Percentiles rank a stretch among this genome's conserved stretches.
Evolutionary conservation across 1,140 invertebrate species (phyloP).

Genomic region (Cheumatopsyche charites): DNA sequence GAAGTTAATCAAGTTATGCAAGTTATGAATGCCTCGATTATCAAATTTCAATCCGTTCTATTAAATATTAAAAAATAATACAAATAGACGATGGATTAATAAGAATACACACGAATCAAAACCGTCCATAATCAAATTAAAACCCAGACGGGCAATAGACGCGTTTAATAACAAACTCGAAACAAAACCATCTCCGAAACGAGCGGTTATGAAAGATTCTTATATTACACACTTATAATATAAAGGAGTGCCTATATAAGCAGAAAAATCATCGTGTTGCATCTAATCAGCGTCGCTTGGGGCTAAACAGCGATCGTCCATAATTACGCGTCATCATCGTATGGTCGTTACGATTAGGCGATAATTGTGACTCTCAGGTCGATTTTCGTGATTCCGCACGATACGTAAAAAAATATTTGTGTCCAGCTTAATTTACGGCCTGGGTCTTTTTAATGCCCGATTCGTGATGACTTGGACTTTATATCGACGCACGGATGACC

Average conservation of each 20-base stretch:
- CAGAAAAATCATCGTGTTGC: too few species aligned
- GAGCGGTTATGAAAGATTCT: slow-evolving; percentile 38
- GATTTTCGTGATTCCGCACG: not conserved
- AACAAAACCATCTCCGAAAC: slow-evolving; percentile 27
- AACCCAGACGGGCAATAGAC: too few species aligned
- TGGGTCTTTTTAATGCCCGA: slow-evolving; percentile 38
- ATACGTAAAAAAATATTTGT: not conserved
- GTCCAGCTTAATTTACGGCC: slow-evolving; percentile 45
- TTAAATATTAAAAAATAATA: too few species aligned
- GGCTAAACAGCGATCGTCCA: too few species aligned
- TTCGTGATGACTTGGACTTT: slow-evolving; percentile 45
- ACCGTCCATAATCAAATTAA: not conserved
- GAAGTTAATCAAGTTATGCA: too few species aligned
- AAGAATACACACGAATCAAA: not conserved
- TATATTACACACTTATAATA: too few species aligned
- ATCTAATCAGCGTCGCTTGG: too few species aligned
- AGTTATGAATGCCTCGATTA: too few species aligned
- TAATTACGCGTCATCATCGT: not conserved
- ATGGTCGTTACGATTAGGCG: slow-evolving; percentile 5
- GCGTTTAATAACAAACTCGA: not conserved
- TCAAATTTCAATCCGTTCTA: too few species aligned
- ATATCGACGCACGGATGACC: slow-evolving; percentile 3
- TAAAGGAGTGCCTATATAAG: too few species aligned
- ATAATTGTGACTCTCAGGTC: slow-evolving; percentile 9
- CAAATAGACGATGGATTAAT: too few species aligned